Percentiles rank a stretch among this genome's conserved stretches.
phyloP scores from a whole-genome alignment of 2,113 vertebrate genomes.

The Trichomycterus rosablanca region DNA sequence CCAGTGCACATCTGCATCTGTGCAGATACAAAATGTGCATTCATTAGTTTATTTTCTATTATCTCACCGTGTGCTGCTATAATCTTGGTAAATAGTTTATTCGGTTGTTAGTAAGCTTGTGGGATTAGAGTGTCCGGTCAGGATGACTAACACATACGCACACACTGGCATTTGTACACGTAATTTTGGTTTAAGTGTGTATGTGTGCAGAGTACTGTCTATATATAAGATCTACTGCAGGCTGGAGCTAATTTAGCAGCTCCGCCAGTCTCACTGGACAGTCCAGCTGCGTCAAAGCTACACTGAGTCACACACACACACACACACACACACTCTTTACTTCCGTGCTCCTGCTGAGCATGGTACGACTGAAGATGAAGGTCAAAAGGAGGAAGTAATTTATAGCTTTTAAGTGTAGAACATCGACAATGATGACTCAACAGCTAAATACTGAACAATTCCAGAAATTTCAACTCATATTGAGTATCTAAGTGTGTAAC shows the following conservation, averaged over 20 bases:
- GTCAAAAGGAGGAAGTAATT: conserved; percentile 1
- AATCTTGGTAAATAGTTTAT: neutral
- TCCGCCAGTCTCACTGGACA: conserved; percentile 43
- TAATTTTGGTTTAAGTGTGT: conserved; percentile 20
- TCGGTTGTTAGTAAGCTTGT: conserved; percentile 16
- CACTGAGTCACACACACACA: conserved; percentile 24
- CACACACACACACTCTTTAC: conserved; percentile 19
- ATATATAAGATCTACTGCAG: conserved; percentile 45
- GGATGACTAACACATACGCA: conserved; percentile 10
- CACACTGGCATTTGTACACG: conserved; percentile 17
- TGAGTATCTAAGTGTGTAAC: too few relatives aligned
- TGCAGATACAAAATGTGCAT: conserved; percentile 11
- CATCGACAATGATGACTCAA: neutral
- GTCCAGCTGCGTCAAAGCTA: conserved; percentile 44
- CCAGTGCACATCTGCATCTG: conserved; percentile 7
- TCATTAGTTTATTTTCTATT: conserved; percentile 6
- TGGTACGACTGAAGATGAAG: conserved; percentile 17
- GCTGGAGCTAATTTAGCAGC: conserved; percentile 44
- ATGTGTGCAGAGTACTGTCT: conserved; percentile 26
- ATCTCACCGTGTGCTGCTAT: neutral
- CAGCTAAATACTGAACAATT: neutral
- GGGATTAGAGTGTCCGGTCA: too few relatives aligned
- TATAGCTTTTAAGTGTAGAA: neutral
- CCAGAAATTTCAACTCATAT: too few relatives aligned
- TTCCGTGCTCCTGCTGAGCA: conserved; percentile 9